Evolutionary conservation across 2,888 invertebrate genomes (phyloP), one percentile per base, ranked within the genome.

Genomic region (Drosophila differens): DNA sequence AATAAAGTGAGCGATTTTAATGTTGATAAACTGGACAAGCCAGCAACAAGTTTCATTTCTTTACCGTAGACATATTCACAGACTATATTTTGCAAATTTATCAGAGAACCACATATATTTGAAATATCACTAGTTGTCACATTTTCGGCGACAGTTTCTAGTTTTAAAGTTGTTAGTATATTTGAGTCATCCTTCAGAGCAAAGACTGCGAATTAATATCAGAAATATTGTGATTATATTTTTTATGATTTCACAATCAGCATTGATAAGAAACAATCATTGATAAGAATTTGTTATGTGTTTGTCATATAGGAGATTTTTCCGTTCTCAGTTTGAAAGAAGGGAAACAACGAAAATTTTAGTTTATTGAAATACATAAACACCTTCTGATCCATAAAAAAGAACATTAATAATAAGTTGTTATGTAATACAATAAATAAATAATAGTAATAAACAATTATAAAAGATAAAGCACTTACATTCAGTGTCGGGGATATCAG

Each of bases 121-220:
- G 16, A 19, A 25, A 74, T 53, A 33, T 74, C 41, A 10, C 1
- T 25, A 12, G 30, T 10, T n/a, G 41, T 55, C 30, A 70, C 25
- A 35, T 53, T 68, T 58, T 62, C 35, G 44, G 54, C 58, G n/a
- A 54, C 1, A 22, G 39, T 68, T 33, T 16, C 57, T 32, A 74
- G 16, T 22, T 74, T 74, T n/a, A 74, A 53, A 19, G 58, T 59
- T 32, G 41, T 68, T 12, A 74, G 19, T 12, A 62, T 51, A 51
- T 61, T 62, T 10, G 10, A 54, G 6, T 55, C 37, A 37, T 19
- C 19, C 16, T 41, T 59, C 4, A 74, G 51, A 12, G 62, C 58
- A 28, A 4, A n/a, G 4, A 55, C 75, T 74, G 32, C 6, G 53
- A 67, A 3, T 32, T 5, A 19, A 39, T 10, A 41, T 12, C n/a